A percentile compares a stretch with the other conserved stretches of the same genome.
Evolutionary conservation across 2,113 vertebrate species (phyloP).

Genomic region (Naja naja): DNA sequence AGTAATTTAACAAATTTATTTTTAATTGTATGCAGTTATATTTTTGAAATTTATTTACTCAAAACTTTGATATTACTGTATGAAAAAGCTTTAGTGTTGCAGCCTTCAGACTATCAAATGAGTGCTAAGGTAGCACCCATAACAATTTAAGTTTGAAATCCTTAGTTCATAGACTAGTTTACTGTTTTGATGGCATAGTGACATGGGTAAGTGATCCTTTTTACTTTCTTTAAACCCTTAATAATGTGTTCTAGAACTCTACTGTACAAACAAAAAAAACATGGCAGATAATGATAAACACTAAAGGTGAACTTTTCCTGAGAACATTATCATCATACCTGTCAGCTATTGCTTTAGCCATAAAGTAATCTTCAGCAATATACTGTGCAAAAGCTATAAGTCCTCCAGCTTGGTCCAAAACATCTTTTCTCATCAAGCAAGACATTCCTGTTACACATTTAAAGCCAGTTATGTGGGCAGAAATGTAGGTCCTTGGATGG

Average conservation of each 20-base stretch:
- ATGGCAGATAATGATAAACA: not conserved
- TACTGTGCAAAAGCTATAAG: slow-evolving; percentile 95
- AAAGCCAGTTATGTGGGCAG: slow-evolving; percentile 93
- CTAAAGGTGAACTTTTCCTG: not conserved
- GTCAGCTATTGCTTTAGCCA: slow-evolving; percentile 98
- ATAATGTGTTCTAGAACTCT: not conserved
- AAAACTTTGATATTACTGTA: not conserved
- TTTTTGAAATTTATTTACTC: not conserved
- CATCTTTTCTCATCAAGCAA: slow-evolving; percentile 95
- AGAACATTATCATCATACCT: slow-evolving; percentile 74
- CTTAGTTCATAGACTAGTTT: not conserved
- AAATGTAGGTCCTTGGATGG: slow-evolving; percentile 96
- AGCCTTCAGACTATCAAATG: not conserved
- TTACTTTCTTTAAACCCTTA: not conserved
- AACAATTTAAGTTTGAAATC: not conserved
- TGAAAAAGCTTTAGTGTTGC: not conserved
- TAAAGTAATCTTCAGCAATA: slow-evolving; percentile 98
- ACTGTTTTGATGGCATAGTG: not conserved
- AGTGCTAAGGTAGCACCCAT: not conserved
- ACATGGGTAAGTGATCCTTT: not conserved
- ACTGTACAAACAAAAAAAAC: not conserved
- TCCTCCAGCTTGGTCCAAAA: slow-evolving; percentile 94
- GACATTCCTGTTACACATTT: slow-evolving; percentile 99
- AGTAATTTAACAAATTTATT: not conserved
- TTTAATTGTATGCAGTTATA: not conserved